Evolutionary conservation across 2,113 vertebrate genomes (phyloP).

Genomic region (Tragulus kanchil): DNA sequence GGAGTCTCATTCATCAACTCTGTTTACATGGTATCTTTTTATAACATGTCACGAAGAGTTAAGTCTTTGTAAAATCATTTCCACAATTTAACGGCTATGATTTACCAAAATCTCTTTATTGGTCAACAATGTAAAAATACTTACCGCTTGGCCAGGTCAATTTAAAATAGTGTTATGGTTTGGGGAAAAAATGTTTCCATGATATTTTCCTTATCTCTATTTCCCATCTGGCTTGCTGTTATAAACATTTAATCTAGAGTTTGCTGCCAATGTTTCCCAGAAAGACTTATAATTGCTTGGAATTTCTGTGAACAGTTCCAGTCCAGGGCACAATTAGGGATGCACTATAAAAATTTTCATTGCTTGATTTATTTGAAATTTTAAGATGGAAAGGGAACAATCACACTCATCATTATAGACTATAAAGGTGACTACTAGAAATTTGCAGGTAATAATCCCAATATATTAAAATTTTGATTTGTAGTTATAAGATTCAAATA

Average conservation of each 20-base stretch:
- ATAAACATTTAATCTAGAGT: constrained; percentile 87
- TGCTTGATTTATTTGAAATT: constrained; percentile 90
- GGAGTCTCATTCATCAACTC: background rate
- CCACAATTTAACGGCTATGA: constrained; percentile 58
- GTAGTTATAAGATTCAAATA: background rate
- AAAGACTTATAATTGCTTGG: constrained; percentile 90
- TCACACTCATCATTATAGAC: constrained; percentile 80
- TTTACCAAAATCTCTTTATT: constrained; percentile 65
- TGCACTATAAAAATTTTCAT: constrained; percentile 91
- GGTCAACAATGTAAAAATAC: constrained; percentile 64
- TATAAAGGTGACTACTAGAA: constrained; percentile 83
- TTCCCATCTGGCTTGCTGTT: constrained; percentile 89
- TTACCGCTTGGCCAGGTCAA: constrained; percentile 74
- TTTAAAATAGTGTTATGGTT: constrained; percentile 82
- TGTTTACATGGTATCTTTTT: background rate
- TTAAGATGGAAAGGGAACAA: constrained; percentile 86
- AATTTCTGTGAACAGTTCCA: constrained; percentile 91
- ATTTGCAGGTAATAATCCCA: constrained; percentile 79
- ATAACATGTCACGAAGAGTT: constrained; percentile 11
- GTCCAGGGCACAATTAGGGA: constrained; percentile 90
- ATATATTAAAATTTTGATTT: constrained; percentile 67
- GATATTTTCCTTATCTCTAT: constrained; percentile 88
- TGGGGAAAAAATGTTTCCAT: constrained; percentile 82
- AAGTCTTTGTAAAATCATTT: constrained; percentile 52
- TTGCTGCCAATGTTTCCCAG: constrained; percentile 89